These are phyloP conservation scores for Gadopsis bispinosus DNA, from an alignment of 2,797 vertebrate species.

Conservation along the genomic window DNA sequence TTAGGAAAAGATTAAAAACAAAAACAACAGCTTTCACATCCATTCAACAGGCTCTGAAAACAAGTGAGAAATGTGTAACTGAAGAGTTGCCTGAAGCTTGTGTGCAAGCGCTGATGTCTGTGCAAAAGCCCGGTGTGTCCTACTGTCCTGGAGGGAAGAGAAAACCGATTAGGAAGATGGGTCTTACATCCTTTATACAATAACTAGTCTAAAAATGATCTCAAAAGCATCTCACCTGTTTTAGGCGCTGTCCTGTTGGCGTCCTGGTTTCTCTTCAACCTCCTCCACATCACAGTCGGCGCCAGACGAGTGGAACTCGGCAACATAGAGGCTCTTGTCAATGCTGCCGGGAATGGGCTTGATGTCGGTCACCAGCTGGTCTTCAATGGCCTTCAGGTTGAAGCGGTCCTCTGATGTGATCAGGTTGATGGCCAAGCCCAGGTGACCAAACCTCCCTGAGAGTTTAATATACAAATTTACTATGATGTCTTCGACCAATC, in stretches of 20 bases:
- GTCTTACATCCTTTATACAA: no score
- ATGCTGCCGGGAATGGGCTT: slow-evolving; percentile 88
- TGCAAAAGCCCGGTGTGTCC: slow-evolving; percentile 73
- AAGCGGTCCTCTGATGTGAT: slow-evolving; percentile 89
- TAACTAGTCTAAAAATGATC: not conserved
- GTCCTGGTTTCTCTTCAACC: slow-evolving; percentile 67
- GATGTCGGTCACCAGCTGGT: slow-evolving; percentile 89
- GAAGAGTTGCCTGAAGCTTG: slow-evolving; percentile 70
- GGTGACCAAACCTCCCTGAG: slow-evolving; percentile 85
- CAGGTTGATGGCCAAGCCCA: slow-evolving; percentile 88
- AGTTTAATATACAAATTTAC: slow-evolving; percentile 1
- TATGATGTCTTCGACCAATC: not conserved
- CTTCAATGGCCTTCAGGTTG: slow-evolving; percentile 88
- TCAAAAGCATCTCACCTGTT: slow-evolving; percentile 47
- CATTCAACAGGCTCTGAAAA: slow-evolving; percentile 57
- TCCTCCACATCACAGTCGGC: slow-evolving; percentile 79
- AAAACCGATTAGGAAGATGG: slow-evolving; percentile 34
- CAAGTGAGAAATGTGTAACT: slow-evolving; percentile 52
- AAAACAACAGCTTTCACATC: slow-evolving; percentile 47
- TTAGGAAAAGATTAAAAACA: slow-evolving; percentile 26
- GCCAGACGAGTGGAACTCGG: slow-evolving; percentile 83
- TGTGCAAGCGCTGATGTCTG: slow-evolving; percentile 73
- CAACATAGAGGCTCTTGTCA: slow-evolving; percentile 88
- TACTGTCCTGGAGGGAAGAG: slow-evolving; percentile 56
- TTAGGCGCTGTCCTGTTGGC: slow-evolving; percentile 73